Conservation (phyloP, 2,797 vertebrate species). For the Macrochelys suwanniensis region DNA sequence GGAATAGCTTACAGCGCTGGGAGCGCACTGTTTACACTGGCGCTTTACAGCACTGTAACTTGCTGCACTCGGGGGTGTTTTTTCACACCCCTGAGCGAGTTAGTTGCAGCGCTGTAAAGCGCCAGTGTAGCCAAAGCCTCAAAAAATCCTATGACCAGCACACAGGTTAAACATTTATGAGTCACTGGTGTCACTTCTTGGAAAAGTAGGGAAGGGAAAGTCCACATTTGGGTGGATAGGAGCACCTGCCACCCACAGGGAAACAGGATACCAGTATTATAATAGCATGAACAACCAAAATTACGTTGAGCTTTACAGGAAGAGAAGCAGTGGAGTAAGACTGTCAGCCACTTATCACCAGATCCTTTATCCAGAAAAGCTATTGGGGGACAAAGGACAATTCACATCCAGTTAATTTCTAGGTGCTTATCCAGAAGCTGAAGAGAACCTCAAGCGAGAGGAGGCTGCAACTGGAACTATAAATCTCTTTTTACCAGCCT, state of each 20-base stretch:
- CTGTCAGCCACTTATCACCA: not conserved
- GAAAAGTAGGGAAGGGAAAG: not conserved
- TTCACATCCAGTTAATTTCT: not conserved
- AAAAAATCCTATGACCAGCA: not conserved
- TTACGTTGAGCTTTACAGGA: not conserved
- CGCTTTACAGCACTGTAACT: too few species aligned
- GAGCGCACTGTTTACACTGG: too few species aligned
- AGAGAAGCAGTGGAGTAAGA: not conserved
- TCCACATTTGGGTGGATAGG: not conserved
- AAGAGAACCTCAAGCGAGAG: constrained; percentile 30
- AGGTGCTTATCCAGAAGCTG: constrained; percentile 5
- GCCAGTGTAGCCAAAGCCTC: too few species aligned
- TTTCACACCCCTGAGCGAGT: too few species aligned
- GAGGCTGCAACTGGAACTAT: not conserved
- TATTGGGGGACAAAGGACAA: not conserved
- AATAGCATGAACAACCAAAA: not conserved
- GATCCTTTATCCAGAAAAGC: not conserved
- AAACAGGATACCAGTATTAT: not conserved
- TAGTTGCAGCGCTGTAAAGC: too few species aligned
- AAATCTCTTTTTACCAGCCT: not conserved
- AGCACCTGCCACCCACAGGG: not conserved
- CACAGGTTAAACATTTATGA: constrained; percentile 23
- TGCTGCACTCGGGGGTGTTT: too few species aligned
- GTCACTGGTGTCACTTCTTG: not conserved
- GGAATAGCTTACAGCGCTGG: too few species aligned